These are phyloP conservation scores for Varanus salvator DNA, from an alignment of 2,113 vertebrate genomes.

Conservation along the genomic window DNA sequence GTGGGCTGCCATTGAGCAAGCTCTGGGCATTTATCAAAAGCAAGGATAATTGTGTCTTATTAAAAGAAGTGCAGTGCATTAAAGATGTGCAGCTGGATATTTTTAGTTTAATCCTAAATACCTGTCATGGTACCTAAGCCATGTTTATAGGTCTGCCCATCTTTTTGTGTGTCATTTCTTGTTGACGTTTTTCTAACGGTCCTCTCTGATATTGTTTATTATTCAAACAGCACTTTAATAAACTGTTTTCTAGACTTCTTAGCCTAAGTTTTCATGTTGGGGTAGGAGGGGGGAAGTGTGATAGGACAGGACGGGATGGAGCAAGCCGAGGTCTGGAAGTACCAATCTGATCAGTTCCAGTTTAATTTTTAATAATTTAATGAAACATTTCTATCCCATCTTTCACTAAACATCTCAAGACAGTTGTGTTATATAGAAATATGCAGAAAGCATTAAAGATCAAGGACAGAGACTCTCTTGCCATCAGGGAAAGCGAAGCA, in stretches of 20 bases:
- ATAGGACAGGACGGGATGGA: too few relatives aligned
- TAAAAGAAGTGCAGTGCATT: background rate
- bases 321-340: too few relatives aligned
- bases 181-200: background rate
- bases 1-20: background rate
- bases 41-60: background rate
- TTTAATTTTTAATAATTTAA: too few relatives aligned
- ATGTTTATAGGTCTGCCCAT: background rate
- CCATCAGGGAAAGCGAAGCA: too few relatives aligned
- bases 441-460: too few relatives aligned
- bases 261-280: background rate
- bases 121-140: background rate
- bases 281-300: background rate
- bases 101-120: background rate
- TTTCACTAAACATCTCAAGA: too few relatives aligned
- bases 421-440: too few relatives aligned
- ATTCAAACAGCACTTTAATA: background rate
- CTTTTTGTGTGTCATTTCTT: background rate
- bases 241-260: background rate
- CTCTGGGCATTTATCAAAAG: fast-evolving
- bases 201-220: fast-evolving
- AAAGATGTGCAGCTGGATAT: background rate
- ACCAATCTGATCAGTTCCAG: too few relatives aligned
- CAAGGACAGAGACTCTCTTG: too few relatives aligned
- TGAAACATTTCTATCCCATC: too few relatives aligned